A percentile compares a stretch with the other conserved stretches of the same genome.
These are phyloP conservation scores for Lasius platythorax DNA, from an alignment of 2,888 invertebrate genomes.

Conservation along the genomic window DNA sequence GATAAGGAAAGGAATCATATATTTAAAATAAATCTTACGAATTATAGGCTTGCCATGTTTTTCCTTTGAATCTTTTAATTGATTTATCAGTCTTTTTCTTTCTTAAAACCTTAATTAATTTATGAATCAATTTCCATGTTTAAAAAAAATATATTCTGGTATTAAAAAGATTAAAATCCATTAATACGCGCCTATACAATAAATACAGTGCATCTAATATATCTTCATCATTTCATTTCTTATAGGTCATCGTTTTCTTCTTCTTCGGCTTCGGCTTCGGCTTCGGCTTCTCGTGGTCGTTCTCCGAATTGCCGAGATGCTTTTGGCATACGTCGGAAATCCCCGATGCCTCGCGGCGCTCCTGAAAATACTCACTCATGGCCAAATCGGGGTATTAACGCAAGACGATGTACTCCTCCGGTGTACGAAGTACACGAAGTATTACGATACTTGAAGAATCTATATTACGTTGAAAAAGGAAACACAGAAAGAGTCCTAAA, in stretches of 20 bases:
- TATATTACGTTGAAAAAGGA: background rate
- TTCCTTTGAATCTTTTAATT: background rate
- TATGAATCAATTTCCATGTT: background rate
- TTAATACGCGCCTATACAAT: background rate
- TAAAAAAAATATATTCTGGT: background rate
- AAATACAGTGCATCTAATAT: background rate
- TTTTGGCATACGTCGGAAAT: slow-evolving; percentile 47
- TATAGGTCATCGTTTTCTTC: slow-evolving; percentile 24
- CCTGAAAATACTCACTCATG: slow-evolving; percentile 55
- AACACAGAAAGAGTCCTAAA: background rate
- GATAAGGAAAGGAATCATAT: background rate
- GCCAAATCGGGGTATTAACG: slow-evolving; percentile 60
- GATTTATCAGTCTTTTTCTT: background rate
- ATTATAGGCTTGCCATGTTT: background rate
- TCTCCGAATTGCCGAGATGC: slow-evolving; percentile 26
- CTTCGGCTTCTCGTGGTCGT: slow-evolving; percentile 18
- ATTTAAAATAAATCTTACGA: background rate
- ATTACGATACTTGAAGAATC: background rate
- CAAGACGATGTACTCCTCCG: slow-evolving; percentile 6
- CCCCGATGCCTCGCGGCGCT: slow-evolving; percentile 36
- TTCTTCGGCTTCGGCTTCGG: background rate
- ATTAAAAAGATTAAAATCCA: background rate
- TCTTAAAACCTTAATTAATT: background rate
- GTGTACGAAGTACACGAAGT: background rate
- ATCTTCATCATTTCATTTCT: background rate